Percentiles rank a stretch among this genome's conserved stretches.
Evolutionary conservation across 2,888 invertebrate genomes (phyloP).

Genomic region (Margaritifera margaritifera): DNA sequence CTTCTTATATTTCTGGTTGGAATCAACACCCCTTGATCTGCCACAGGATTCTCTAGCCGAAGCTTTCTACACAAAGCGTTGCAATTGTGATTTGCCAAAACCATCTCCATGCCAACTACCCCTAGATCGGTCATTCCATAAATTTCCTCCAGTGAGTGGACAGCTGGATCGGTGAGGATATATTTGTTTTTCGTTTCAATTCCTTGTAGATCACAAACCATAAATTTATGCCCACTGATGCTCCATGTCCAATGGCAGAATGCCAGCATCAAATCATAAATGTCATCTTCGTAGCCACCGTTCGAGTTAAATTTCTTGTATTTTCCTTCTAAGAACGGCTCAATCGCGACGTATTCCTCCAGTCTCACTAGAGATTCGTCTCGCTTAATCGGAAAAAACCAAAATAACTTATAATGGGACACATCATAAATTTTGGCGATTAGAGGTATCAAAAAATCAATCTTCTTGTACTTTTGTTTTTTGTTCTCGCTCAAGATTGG

Average conservation of each 20-base stretch:
- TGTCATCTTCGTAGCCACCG: slow-evolving; percentile 13
- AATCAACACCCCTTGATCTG: slow-evolving; percentile 4
- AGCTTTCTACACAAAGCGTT: slow-evolving; percentile 33
- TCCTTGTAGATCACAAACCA: slow-evolving; percentile 26
- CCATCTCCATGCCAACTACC: slow-evolving; percentile 35
- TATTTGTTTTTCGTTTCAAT: slow-evolving; percentile 25
- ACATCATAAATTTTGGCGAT: slow-evolving; percentile 17
- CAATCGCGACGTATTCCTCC: slow-evolving; percentile 17
- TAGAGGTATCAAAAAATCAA: slow-evolving; percentile 24
- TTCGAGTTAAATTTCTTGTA: slow-evolving; percentile 25
- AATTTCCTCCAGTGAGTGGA: slow-evolving; percentile 34
- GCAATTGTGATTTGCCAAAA: slow-evolving; percentile 35
- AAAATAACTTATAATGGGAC: slow-evolving; percentile 9
- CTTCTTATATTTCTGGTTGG: slow-evolving; percentile 13
- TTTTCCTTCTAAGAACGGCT: slow-evolving; percentile 14
- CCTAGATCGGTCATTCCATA: slow-evolving; percentile 41
- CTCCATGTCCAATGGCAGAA: slow-evolving; percentile 30
- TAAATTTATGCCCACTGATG: slow-evolving; percentile 22
- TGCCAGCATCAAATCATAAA: slow-evolving; percentile 19
- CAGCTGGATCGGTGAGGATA: slow-evolving; percentile 36
- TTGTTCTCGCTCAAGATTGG: slow-evolving; percentile 19
- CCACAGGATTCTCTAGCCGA: slow-evolving; percentile 29
- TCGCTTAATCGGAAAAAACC: slow-evolving; percentile 8
- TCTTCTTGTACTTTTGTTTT: slow-evolving; percentile 14
- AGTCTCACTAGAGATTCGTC: slow-evolving; percentile 15